Evolutionary conservation across 2,113 vertebrate species (phyloP), one percentile per base, ranked within the genome.

Genomic region (Bagarius yarrelli): DNA sequence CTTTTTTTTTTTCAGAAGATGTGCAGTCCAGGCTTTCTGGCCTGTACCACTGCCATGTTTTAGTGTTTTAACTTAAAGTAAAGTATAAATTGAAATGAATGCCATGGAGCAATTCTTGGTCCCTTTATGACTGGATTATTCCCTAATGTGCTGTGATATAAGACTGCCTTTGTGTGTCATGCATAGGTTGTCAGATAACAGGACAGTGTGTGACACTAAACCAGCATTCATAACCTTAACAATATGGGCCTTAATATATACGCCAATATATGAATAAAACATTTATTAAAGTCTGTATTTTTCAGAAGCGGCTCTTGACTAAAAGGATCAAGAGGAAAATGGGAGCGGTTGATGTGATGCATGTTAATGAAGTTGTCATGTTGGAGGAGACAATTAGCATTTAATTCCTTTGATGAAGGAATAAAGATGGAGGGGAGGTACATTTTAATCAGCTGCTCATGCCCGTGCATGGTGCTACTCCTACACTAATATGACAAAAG

Each of bases 351-450:
- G 90, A 92, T 93, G 94, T 93, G 93, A 90, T 90, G 92, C 93
- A 91, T 94, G 91, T 93, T 94, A 94, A 94, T 94, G 93, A 95
- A 94, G 91, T 86, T 87, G 89, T 86, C 90, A 91, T 91, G 90
- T 92, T 86, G 92, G 89, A 94, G 90, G 88, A 92, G 91, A 90
- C 90, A 94, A 93, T 95, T 94, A 93, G 92, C 91, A 92, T 89
- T 91, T 25, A 89, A 93, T 92, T 92, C 90, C 91, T 92, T 92
- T 91, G 91, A 91, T 91, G 90, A 0, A 0, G 87, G 85, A 92
- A 93, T 89, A 91, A 89, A 91, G 91, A 55, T 0, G 25, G 70
- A 73, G 50, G 18, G 50, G 70, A 73, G 70, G 70, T 73, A 34
- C 50, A 50, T 34, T 55, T 50, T 73, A 73, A 73, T 73, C 70